Percentiles rank a stretch among this genome's conserved stretches.
These are phyloP conservation scores for Oncorhynchus tshawytscha DNA, from an alignment of 2,113 vertebrate genomes.

Conservation along the genomic window DNA sequence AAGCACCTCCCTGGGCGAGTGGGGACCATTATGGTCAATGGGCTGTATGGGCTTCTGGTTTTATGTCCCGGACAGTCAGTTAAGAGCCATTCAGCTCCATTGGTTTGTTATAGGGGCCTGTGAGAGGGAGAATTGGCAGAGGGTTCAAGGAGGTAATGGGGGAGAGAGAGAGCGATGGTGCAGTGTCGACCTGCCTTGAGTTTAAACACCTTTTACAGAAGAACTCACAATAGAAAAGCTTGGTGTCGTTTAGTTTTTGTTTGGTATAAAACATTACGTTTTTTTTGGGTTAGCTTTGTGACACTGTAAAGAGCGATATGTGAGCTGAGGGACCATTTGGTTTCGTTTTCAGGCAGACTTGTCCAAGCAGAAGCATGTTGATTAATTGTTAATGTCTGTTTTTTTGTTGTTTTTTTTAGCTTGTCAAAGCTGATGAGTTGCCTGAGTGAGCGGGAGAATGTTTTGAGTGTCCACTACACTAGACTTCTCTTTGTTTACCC, in stretches of 20 bases:
- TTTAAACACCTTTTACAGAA: too few species aligned
- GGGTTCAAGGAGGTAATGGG: neutral
- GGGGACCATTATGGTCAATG: slow-evolving; percentile 6
- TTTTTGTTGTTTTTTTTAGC: too few species aligned
- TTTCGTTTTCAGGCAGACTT: neutral
- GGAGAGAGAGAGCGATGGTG: neutral
- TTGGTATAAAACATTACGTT: too few species aligned
- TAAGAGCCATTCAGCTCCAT: slow-evolving; percentile 17
- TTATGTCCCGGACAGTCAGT: slow-evolving; percentile 8
- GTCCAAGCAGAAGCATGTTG: neutral
- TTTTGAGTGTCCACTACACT: neutral
- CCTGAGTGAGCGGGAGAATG: slow-evolving; percentile 5
- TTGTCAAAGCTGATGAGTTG: neutral
- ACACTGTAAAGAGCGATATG: too few species aligned
- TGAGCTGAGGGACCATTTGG: too few species aligned
- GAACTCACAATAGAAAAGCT: too few species aligned
- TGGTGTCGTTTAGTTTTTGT: too few species aligned
- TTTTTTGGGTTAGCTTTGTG: too few species aligned
- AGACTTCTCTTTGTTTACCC: neutral
- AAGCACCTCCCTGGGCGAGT: slow-evolving; percentile 1
- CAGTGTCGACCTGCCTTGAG: neutral
- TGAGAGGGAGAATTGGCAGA: neutral
- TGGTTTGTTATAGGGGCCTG: neutral
- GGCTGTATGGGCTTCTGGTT: neutral
- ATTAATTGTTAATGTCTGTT: neutral